Percentiles rank a stretch among this genome's conserved stretches.
Conservation (phyloP, 2,113 vertebrate genomes). For the Corynorhinus townsendii region DNA sequence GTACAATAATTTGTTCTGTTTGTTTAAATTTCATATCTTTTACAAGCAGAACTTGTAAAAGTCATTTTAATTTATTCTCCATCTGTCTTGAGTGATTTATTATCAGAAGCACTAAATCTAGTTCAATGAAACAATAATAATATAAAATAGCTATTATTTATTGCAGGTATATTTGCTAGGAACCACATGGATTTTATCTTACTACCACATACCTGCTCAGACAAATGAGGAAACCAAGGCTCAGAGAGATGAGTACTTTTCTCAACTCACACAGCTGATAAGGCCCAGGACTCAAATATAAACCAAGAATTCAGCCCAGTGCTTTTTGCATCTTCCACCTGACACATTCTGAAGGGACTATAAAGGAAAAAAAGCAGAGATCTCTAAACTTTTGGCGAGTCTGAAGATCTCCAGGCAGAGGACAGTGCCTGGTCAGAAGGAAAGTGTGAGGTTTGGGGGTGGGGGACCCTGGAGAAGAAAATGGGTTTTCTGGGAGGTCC, state of each 20-base stretch:
- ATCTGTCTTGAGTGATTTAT: neutral
- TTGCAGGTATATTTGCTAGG: neutral
- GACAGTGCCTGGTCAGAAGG: neutral
- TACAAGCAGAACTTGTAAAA: neutral
- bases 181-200: neutral
- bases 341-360: neutral
- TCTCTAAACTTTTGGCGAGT: neutral
- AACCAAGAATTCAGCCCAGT: neutral
- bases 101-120: neutral
- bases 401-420: neutral
- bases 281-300: neutral
- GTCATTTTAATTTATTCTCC: neutral
- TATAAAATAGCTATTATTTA: neutral
- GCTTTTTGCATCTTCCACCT: neutral
- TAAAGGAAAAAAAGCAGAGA: neutral
- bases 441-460: accelerated
- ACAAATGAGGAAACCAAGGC: neutral
- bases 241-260: neutral
- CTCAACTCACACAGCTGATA: neutral
- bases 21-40: neutral
- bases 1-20: neutral
- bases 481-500: neutral
- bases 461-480: neutral
- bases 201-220: neutral
- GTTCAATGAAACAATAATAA: neutral